Base-by-base conservation (phyloP, 2,797 vertebrate species). In the Sebastes kiyomatsui region DNA sequence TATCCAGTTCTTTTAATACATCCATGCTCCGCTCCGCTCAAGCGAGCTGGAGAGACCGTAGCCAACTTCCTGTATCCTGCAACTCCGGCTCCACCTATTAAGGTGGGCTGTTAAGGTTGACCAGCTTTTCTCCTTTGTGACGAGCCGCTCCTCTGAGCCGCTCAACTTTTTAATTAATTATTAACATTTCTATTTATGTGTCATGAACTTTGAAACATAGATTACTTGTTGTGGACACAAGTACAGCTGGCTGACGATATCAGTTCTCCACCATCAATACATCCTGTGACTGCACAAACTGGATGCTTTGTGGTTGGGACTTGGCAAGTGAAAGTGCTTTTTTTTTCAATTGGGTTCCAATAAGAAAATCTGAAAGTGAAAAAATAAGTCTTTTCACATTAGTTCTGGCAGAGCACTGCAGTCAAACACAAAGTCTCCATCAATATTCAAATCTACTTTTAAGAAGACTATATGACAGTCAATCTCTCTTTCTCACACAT, bases 381-480 rank as follows among this genome's bases (percentile, higher is more conserved):
- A 59, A 72, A 66, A 79, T 20, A 79, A 65, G 69, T 76, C 54
- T 71, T 70, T 59, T 67, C 38, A 42, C 16, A 35, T 28, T 55
- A 23, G 49, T 55, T 71, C 54, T 66, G 58, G 38, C 32, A 23
- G 18, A 64, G 42, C 18, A 35, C 54, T 59, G 18, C 68, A 58
- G 65, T 55, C 32, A 52, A 38, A n/a, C 27, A 38, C 54, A 69
- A 25, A 11, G n/a, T 71, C 72, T 61, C 71, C 58, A 55, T 35
- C 49, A 61, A 64, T 71, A 75, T 67, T 72, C 27, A 75, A 77
- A 73, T 76, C 65, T 56, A 54, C 77, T 81, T 81, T 81, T 65
- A 79, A 79, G 54, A 79, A 73, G 58, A 74, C 67, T 35, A 55
- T 49, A 56, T 46, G 70, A 58, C 49, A 52, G 33, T 56, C 28